A percentile compares a stretch with the other conserved stretches of the same genome.
Evolutionary conservation across 2,888 invertebrate genomes (phyloP).

Genomic region (Xestobium rufovillosum): DNA sequence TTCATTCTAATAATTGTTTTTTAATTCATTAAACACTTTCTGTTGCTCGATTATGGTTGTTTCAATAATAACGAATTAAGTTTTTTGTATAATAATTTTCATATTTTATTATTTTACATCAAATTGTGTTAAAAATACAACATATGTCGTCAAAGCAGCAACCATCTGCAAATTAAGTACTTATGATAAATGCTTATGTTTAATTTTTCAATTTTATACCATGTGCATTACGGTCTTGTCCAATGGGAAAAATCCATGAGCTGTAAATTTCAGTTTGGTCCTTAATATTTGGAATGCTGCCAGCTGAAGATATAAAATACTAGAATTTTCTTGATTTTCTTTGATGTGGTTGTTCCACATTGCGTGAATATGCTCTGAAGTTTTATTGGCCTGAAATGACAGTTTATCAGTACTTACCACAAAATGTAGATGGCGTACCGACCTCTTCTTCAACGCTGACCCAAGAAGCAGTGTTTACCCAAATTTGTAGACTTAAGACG

Average conservation of each 20-base stretch:
- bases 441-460: no score
- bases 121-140: conserved; percentile 41
- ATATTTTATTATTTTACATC: conserved; percentile 3
- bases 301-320: conserved; percentile 11
- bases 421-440: no score
- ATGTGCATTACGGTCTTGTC: conserved; percentile 42
- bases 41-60: no score
- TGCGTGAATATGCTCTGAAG: conserved; percentile 9
- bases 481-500: no score
- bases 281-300: conserved; percentile 38
- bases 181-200: conserved; percentile 5
- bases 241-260: conserved; percentile 40
- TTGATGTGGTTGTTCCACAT: conserved; percentile 15
- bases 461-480: no score
- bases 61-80: no score
- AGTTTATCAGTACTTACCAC: not conserved
- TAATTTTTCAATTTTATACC: conserved; percentile 25
- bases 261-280: conserved; percentile 38
- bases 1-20: no score
- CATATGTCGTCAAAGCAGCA: conserved; percentile 41
- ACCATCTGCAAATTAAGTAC: conserved; percentile 32
- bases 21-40: no score
- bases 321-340: conserved; percentile 1
- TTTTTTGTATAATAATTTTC: no score
- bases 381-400: conserved; percentile 14